A percentile compares a stretch with the other conserved stretches of the same genome.
These are phyloP conservation scores for Drosophila robusta DNA, from an alignment of 2,888 invertebrate species.

Conservation along the genomic window DNA sequence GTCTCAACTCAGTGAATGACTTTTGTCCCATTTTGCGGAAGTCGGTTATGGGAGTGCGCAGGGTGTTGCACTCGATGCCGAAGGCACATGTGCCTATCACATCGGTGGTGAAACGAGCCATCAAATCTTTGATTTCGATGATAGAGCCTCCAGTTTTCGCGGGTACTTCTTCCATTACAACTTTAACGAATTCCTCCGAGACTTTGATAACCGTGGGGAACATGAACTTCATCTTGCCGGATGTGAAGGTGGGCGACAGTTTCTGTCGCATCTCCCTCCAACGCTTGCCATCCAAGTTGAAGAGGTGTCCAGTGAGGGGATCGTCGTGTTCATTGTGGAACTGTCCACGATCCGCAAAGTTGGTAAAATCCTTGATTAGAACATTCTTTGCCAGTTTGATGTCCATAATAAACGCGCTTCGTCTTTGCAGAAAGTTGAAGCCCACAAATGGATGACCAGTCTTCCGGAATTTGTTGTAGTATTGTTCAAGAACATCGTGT, in stretches of 20 bases:
- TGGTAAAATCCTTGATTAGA: slow-evolving; percentile 72
- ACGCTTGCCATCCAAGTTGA: slow-evolving; percentile 80
- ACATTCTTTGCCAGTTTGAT: slow-evolving; percentile 60
- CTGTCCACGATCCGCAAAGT: slow-evolving; percentile 83
- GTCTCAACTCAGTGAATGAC: slow-evolving; percentile 38
- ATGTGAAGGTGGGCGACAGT: slow-evolving; percentile 81
- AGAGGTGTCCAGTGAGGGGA: slow-evolving; percentile 82
- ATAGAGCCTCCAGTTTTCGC: slow-evolving; percentile 43
- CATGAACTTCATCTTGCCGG: slow-evolving; percentile 79
- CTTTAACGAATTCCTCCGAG: slow-evolving; percentile 54
- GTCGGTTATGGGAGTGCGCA: slow-evolving; percentile 79
- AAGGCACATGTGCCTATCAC: slow-evolving; percentile 86
- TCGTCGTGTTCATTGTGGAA: slow-evolving; percentile 81
- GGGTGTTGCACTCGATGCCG: slow-evolving; percentile 85
- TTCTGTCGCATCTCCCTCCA: slow-evolving; percentile 85
- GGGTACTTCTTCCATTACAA: slow-evolving; percentile 50
- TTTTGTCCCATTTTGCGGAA: slow-evolving; percentile 76
- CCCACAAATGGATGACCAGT: slow-evolving; percentile 65
- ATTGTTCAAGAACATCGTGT: slow-evolving; percentile 39
- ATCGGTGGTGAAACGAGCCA: slow-evolving; percentile 86
- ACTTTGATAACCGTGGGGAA: slow-evolving; percentile 65
- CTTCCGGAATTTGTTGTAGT: slow-evolving; percentile 57
- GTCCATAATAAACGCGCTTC: slow-evolving; percentile 60
- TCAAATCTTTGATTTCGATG: slow-evolving; percentile 84
- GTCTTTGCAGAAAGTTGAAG: slow-evolving; percentile 60